phyloP scores from a whole-genome alignment of 2,888 invertebrate species.

The Brenthis hecate region DNA sequence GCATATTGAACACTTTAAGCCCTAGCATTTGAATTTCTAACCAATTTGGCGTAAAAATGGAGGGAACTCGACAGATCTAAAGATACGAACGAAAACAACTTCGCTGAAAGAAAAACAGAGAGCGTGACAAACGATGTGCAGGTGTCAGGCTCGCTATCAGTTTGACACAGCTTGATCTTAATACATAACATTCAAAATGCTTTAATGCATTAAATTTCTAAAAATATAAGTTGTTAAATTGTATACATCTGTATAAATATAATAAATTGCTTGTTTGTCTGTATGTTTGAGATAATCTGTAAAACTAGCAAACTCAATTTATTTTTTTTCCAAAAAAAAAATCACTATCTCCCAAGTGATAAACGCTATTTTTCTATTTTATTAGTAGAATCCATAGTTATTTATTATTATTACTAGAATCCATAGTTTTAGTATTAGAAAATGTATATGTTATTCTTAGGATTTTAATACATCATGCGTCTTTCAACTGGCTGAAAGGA shows the following conservation, averaged over 20 bases:
- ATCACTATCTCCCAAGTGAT: too few relatives aligned
- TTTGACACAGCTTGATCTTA: slow-evolving; percentile 22
- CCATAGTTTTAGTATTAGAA: neutral
- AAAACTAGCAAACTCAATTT: too few relatives aligned
- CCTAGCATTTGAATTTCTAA: slow-evolving; percentile 48
- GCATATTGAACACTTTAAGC: slow-evolving; percentile 45
- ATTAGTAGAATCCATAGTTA: neutral
- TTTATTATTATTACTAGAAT: too few relatives aligned
- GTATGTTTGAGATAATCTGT: too few relatives aligned
- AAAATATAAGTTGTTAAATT: too few relatives aligned
- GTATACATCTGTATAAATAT: too few relatives aligned
- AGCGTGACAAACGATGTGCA: slow-evolving; percentile 75
- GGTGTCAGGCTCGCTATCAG: slow-evolving; percentile 61
- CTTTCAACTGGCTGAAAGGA: slow-evolving; percentile 19
- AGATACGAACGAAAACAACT: slow-evolving; percentile 55
- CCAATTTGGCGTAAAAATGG: slow-evolving; percentile 61
- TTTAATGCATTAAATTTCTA: neutral
- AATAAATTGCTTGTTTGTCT: too few relatives aligned
- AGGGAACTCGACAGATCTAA: slow-evolving; percentile 49
- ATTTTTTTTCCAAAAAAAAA: too few relatives aligned
- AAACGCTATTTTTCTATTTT: too few relatives aligned
- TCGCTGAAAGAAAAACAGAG: slow-evolving; percentile 50
- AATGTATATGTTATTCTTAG: neutral
- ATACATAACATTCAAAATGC: neutral
- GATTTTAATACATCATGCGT: slow-evolving; percentile 14